phyloP scores from a whole-genome alignment of 2,888 invertebrate genomes.

The Lissocephala sabroskyi region DNA sequence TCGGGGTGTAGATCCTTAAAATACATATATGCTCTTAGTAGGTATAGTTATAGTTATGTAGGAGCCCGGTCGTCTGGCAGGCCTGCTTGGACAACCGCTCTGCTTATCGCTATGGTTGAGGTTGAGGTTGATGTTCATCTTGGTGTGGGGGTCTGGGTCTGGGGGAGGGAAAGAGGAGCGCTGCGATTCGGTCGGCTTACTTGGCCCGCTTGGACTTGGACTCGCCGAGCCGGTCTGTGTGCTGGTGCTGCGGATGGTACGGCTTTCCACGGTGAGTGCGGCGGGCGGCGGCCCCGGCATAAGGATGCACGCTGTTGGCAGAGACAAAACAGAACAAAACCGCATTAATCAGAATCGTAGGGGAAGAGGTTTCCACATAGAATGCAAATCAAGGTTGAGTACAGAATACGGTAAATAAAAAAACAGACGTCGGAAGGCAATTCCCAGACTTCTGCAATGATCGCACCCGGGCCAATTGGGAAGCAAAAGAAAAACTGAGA shows the following conservation, averaged over 20 bases:
- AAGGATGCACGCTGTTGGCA: constrained; percentile 69
- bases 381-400: not conserved
- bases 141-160: not conserved
- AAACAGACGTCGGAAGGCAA: too few relatives aligned
- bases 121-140: too few relatives aligned
- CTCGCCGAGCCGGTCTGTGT: constrained; percentile 15
- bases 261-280: constrained; percentile 68
- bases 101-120: too few relatives aligned
- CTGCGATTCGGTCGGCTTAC: constrained; percentile 33
- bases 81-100: too few relatives aligned
- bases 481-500: too few relatives aligned
- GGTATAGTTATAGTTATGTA: too few relatives aligned
- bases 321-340: constrained; percentile 25
- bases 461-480: too few relatives aligned
- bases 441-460: too few relatives aligned
- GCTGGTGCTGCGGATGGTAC: constrained; percentile 45
- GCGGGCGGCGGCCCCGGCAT: constrained; percentile 66
- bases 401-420: constrained; percentile 9
- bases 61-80: too few relatives aligned
- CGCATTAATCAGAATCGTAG: constrained; percentile 12
- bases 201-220: constrained; percentile 27
- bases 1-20: too few relatives aligned
- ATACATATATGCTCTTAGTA: too few relatives aligned
- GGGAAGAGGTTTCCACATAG: not conserved
- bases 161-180: constrained; percentile 2